A percentile compares a stretch with the other conserved stretches of the same genome.
phyloP scores from a whole-genome alignment of 2,113 vertebrate species.

The Monarcha castaneiventris region DNA sequence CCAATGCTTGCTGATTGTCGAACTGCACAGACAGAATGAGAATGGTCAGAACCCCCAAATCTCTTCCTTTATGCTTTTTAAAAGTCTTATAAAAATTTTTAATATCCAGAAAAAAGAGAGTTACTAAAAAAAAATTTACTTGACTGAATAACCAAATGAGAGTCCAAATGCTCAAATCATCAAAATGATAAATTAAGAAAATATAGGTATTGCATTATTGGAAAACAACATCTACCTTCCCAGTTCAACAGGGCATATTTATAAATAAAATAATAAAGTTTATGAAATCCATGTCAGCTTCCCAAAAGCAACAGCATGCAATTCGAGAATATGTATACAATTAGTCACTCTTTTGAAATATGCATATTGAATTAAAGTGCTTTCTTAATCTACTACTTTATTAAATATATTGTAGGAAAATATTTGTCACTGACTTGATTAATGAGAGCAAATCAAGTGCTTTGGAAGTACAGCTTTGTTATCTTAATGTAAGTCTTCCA shows the following conservation, averaged over 20 bases:
- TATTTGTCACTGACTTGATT: neutral
- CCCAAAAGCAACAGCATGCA: neutral
- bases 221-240: neutral
- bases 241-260: neutral
- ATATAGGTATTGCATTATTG: neutral
- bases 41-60: neutral
- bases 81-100: neutral
- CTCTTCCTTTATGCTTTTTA: neutral
- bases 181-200: neutral
- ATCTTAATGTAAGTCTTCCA: neutral
- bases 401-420: neutral
- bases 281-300: neutral
- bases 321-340: neutral
- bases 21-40: constrained; percentile 67
- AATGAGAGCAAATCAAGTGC: neutral
- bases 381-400: neutral
- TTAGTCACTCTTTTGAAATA: neutral
- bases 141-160: neutral
- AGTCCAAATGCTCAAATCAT: neutral
- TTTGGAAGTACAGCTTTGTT: neutral
- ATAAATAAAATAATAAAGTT: neutral
- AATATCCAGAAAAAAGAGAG: neutral
- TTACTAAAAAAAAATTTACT: neutral
- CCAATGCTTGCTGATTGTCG: constrained; percentile 94
- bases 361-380: neutral